A percentile compares a stretch with the other conserved stretches of the same genome.
These are phyloP conservation scores for Lissocephala sabroskyi DNA, from an alignment of 2,888 invertebrate genomes.

Conservation along the genomic window DNA sequence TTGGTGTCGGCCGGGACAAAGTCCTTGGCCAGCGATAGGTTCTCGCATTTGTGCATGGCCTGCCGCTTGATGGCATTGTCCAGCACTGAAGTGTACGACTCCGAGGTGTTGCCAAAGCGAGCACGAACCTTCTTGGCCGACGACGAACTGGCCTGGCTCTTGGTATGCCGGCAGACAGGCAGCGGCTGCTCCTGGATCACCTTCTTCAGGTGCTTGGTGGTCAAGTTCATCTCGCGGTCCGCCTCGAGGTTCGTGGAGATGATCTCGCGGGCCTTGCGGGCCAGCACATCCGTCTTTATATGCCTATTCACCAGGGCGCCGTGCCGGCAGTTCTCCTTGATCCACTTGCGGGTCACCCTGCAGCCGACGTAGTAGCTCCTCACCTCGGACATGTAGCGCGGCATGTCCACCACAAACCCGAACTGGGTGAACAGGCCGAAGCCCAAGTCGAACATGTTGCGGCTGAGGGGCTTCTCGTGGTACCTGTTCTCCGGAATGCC, in stretches of 20 bases:
- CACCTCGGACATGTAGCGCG: not conserved
- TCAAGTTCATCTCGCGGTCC: not conserved
- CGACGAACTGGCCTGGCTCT: not conserved
- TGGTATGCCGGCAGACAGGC: constrained; percentile 6
- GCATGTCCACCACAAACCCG: constrained; percentile 14
- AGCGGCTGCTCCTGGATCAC: not conserved
- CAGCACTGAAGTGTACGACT: constrained; percentile 6
- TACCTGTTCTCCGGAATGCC: not conserved
- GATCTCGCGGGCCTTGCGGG: constrained; percentile 24
- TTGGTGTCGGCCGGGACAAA: too few species aligned
- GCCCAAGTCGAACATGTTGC: constrained; percentile 40
- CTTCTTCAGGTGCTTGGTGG: too few species aligned
- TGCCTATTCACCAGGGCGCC: constrained; percentile 19
- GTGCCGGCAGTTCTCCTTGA: constrained; percentile 34
- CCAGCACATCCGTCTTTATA: constrained; percentile 1
- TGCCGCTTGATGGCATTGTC: constrained; percentile 1
- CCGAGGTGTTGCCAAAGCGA: constrained; percentile 10
- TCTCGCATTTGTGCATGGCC: not conserved
- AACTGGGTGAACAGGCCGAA: constrained; percentile 22
- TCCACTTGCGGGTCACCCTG: constrained; percentile 63
- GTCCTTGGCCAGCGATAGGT: not conserved
- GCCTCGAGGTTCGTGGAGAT: constrained; percentile 24
- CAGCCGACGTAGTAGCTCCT: constrained; percentile 46
- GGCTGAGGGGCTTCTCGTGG: constrained; percentile 1
- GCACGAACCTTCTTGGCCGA: constrained; percentile 8